phyloP scores from a whole-genome alignment of 2,888 invertebrate species.

The Parnassius orleans region DNA sequence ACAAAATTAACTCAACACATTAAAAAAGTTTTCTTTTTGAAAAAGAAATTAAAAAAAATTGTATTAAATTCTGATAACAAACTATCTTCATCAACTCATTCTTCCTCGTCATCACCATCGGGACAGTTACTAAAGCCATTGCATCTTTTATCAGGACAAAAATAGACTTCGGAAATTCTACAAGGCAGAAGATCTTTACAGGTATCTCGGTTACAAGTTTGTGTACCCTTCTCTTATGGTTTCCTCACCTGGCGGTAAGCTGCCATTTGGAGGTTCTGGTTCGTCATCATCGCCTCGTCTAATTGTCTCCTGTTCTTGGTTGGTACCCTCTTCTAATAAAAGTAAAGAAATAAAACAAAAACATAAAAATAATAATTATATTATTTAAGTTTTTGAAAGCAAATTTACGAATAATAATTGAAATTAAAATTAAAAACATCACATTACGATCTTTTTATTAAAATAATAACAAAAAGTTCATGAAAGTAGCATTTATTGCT shows the following conservation, averaged over 20 bases:
- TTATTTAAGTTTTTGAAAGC: neutral
- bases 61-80: neutral
- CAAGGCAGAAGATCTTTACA: neutral
- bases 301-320: neutral
- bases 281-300: conserved; percentile 16
- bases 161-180: conserved; percentile 27
- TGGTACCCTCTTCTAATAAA: neutral
- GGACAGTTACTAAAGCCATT: conserved; percentile 39
- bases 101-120: conserved; percentile 40
- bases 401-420: neutral
- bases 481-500: no score
- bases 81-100: conserved; percentile 24
- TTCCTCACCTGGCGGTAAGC: neutral
- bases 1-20: no score
- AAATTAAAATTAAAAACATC: neutral
- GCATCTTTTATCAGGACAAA: conserved; percentile 38
- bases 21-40: no score
- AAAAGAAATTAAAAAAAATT: no score
- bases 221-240: neutral
- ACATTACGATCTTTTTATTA: no score
- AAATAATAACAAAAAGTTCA: no score
- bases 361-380: no score
- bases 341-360: neutral
- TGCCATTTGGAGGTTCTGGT: neutral
- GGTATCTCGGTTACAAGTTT: neutral